Conservation (phyloP, 2,888 invertebrate species). For the Crocallis elinguaria region DNA sequence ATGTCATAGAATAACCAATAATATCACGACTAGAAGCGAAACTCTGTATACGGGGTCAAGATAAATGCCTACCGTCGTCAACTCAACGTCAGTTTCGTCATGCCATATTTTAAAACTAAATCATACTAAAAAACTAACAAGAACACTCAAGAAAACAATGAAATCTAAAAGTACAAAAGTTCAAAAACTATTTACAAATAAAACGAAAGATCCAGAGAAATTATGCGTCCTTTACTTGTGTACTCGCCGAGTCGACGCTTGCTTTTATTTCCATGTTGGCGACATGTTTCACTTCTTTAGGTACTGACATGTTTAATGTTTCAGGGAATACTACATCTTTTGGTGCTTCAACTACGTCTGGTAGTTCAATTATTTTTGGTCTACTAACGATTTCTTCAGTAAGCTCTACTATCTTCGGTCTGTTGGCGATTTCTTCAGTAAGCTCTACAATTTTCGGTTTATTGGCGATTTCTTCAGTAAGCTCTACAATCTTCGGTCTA, state of each 20-base stretch:
- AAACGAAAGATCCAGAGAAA: constrained; percentile 1
- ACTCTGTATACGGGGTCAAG: background rate
- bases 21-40: background rate
- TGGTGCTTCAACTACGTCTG: background rate
- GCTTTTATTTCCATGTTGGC: constrained; percentile 11
- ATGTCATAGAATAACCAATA: background rate
- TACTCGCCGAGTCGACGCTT: background rate
- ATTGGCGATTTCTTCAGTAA: background rate
- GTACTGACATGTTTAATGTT: constrained; percentile 1
- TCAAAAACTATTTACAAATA: constrained; percentile 20
- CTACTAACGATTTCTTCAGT: constrained; percentile 4
- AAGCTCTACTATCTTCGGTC: constrained; percentile 16
- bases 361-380: constrained; percentile 13
- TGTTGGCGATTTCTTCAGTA: background rate
- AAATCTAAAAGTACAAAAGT: constrained; percentile 10
- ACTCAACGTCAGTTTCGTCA: background rate
- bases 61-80: background rate
- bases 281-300: constrained; percentile 16
- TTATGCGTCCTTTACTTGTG: constrained; percentile 10
- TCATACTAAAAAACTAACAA: constrained; percentile 9
- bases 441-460: background rate
- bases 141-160: constrained; percentile 18
- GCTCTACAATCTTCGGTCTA: background rate
- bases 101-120: constrained; percentile 10
- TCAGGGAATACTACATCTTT: background rate